A percentile compares a stretch with the other conserved stretches of the same genome.
These are phyloP conservation scores for Cenopis cana DNA, from an alignment of 2,888 invertebrate species.

Conservation along the genomic window DNA sequence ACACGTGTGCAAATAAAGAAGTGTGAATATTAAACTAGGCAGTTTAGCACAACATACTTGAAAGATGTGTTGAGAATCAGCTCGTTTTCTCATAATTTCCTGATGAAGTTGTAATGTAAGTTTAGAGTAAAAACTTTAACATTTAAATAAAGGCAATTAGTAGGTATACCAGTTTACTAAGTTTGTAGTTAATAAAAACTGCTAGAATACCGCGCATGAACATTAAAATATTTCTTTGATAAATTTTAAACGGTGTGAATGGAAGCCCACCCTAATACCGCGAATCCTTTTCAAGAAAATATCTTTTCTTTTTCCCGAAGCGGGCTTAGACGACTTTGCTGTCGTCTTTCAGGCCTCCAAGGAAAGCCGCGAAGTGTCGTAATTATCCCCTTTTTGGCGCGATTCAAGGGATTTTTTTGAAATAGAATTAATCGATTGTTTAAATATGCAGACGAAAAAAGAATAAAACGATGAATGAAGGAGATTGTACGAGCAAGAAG, in stretches of 20 bases:
- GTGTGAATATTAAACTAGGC: neutral
- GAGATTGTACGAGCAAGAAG: neutral
- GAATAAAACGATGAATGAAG: neutral
- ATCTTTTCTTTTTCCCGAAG: conserved; percentile 77
- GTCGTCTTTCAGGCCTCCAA: conserved; percentile 76
- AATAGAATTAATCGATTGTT: conserved; percentile 21
- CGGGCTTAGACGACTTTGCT: conserved; percentile 81
- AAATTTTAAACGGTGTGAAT: conserved; percentile 61
- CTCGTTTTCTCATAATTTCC: neutral
- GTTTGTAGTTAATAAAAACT: no score
- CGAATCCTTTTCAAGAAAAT: conserved; percentile 79
- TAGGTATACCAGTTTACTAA: no score
- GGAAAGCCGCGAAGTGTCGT: conserved; percentile 81
- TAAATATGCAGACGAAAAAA: conserved; percentile 12
- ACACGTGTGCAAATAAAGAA: neutral
- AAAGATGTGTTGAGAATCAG: no score
- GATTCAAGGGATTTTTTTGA: conserved; percentile 49
- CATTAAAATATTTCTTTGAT: neutral
- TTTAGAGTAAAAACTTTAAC: no score
- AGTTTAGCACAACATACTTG: neutral
- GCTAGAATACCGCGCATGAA: neutral
- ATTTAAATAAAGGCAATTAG: no score
- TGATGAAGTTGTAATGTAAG: no score
- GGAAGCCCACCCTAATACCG: conserved; percentile 63
- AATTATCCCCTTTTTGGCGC: conserved; percentile 71